A percentile compares a stretch with the other conserved stretches of the same genome.
Evolutionary conservation across 2,113 vertebrate species (phyloP).

Genomic region (Cottus gobio): DNA sequence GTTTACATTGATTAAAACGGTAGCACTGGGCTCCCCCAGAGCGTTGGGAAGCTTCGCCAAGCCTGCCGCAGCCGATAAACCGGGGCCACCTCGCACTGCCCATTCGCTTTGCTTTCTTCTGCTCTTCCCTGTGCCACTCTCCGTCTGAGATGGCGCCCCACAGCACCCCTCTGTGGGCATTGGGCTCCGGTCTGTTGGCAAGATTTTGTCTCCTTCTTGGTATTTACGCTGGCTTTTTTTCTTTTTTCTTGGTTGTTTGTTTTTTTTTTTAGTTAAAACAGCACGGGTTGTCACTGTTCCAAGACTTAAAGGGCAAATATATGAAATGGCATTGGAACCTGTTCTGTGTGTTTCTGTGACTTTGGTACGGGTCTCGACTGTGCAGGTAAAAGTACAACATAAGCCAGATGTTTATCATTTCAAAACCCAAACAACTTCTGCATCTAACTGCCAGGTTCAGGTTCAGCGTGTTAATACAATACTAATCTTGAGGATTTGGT

Average conservation of each 20-base stretch:
- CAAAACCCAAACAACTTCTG: neutral
- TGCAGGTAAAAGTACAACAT: slow-evolving; percentile 32
- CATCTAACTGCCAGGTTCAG: neutral
- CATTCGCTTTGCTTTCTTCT: slow-evolving; percentile 73
- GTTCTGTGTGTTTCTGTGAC: slow-evolving; percentile 45
- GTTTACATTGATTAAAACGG: slow-evolving; percentile 84
- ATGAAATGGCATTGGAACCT: slow-evolving; percentile 82
- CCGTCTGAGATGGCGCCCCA: slow-evolving; percentile 64
- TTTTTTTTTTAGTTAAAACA: slow-evolving; percentile 68
- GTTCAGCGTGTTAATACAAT: neutral
- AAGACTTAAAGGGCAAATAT: slow-evolving; percentile 79
- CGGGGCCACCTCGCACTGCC: slow-evolving; percentile 75
- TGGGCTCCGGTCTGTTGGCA: slow-evolving; percentile 64
- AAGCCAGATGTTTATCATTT: slow-evolving; percentile 5
- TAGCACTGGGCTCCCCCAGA: slow-evolving; percentile 69
- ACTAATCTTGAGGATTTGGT: neutral
- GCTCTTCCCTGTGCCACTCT: slow-evolving; percentile 51
- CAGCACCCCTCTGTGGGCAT: slow-evolving; percentile 70
- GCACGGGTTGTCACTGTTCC: slow-evolving; percentile 83
- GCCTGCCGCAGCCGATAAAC: slow-evolving; percentile 83
- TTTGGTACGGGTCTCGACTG: slow-evolving; percentile 13
- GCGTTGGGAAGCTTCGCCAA: slow-evolving; percentile 67
- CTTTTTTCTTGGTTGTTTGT: slow-evolving; percentile 43
- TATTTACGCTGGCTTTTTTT: slow-evolving; percentile 37
- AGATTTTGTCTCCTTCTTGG: slow-evolving; percentile 51